Base-by-base conservation (phyloP, 2,888 invertebrate species). In the Endotricha flammealis region DNA sequence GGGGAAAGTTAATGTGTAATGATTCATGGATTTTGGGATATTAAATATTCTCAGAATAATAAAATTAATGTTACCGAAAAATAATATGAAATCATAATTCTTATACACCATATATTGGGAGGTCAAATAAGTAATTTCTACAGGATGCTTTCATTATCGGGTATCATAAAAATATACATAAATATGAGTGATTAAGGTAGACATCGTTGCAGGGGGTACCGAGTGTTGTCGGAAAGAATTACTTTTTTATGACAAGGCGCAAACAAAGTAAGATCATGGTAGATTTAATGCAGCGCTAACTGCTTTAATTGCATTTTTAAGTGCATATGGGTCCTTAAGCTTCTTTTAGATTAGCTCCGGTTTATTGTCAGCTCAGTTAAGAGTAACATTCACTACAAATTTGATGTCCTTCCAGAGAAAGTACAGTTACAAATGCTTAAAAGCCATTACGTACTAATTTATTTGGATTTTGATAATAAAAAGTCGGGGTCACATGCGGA, bases 131-230 rank as follows among this genome's bases (percentile, higher is more conserved):
- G 64, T 62, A 52, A 53, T 50, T 64, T 20, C 57, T 54, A 65
- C 62, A 65, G 64, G 64, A 64, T 63, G 62, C 63, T 72, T 74
- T 73, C 64, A 75, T 75, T 74, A 74, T 60, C 54, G 66, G 53
- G 56, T 53, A 66, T 62, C 67, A 71, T 79, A 79, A 81, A 79
- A 43, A 75, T 56, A 56, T 65, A 59, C 71, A 80, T 81, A 80
- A 81, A 80, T 71, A 65, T 70, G 71, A 76, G 68, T 75, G 76
- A 83, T 80, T 74, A 77, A 78, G 69, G 74, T 59, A 69, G 72
- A 70, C 64, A 68, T 65, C 75, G 51, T 64, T 50, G 70, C 72
- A 55, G 76, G 75, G 58, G 74, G 69, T 46, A 51, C 52, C 44
- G 52, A 53, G 62, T 59, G 62, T 57, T 62, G 65, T 65, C 62